Base-by-base conservation (phyloP, 2,113 vertebrate genomes). In the Festucalex cinctus region DNA sequence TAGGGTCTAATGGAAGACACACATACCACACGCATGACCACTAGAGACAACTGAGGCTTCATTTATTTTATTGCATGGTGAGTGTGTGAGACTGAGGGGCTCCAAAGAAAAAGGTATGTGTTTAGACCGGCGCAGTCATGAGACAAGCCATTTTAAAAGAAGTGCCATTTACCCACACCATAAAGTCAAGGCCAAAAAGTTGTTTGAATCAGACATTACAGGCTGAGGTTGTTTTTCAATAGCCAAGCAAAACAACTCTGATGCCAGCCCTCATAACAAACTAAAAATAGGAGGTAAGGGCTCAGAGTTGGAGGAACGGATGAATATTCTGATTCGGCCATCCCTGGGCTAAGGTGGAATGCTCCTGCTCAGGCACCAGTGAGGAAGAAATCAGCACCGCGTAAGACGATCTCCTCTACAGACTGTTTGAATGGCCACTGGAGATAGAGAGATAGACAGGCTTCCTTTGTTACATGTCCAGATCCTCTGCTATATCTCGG, bases 171-270 rank as follows among this genome's bases (percentile, higher is more conserved):
- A 69, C 49, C 16, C 65, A 54, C 24, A 44, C 20, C 53, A 37
- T 36, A 65, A 63, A 65, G 66, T 77, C 72, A 69, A 68, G 41
- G 61, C 56, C 60, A 68, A 73, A 76, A 86, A 81, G 61, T 64
- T 57, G 64, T 77, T 74, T 65, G 73, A 82, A 82, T 83, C 59
- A 36, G 71, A 77, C 68, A 84, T 83, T 80, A 83, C 71, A 73
- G 70, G 79, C 57, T 65, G 65, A 65, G 72, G 54, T 53, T 68
- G 66, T 73, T 76, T 78, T 69, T 73, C 60, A 71, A 70, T 56
- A 63, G 44, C 73, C 43, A 60, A 63, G 65, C 63, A 70, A 74
- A 77, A 77, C 65, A 83, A 73, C 60, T 66, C 59, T 70, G 80
- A 81, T 68, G 65, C 82, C 73, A 75, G 74, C 57, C 63, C 54